Evolutionary conservation across 2,113 vertebrate species (phyloP).

Genomic region (Epinephelus lanceolatus): DNA sequence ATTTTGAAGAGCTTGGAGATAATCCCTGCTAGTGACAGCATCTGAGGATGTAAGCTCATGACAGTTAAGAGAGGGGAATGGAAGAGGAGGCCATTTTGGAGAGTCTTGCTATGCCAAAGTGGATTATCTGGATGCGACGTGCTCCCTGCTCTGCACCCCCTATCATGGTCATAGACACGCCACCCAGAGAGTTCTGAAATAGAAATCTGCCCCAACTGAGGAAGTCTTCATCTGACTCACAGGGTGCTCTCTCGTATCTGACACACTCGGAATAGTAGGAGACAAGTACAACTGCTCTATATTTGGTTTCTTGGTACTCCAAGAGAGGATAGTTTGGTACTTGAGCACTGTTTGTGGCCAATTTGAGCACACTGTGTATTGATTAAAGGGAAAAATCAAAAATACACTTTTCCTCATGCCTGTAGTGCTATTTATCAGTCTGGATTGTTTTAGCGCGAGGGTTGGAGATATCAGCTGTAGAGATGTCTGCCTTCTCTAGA

Average conservation of each 20-base stretch:
- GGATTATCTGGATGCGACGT: constrained; percentile 75
- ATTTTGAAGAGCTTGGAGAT: constrained; percentile 45
- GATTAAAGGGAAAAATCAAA: background rate
- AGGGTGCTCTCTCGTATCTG: constrained; percentile 33
- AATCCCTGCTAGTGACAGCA: constrained; percentile 62
- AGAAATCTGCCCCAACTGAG: constrained; percentile 65
- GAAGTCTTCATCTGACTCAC: constrained; percentile 56
- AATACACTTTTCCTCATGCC: no score
- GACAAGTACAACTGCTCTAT: constrained; percentile 18
- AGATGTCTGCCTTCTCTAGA: no score
- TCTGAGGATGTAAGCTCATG: constrained; percentile 68
- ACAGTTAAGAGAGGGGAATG: constrained; percentile 59
- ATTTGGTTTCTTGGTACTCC: constrained; percentile 11
- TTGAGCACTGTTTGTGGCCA: constrained; percentile 7
- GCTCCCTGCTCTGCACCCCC: constrained; percentile 46
- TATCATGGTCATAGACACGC: constrained; percentile 52
- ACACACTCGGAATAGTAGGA: constrained; percentile 37
- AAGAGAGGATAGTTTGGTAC: constrained; percentile 12
- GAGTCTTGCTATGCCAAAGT: constrained; percentile 70
- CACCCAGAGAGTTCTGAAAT: constrained; percentile 71
- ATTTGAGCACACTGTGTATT: constrained; percentile 10
- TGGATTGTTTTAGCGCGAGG: no score
- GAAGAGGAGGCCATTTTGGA: constrained; percentile 64
- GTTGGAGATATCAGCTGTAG: no score
- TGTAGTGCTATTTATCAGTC: no score